Conservation (phyloP, 2,113 vertebrate species). For the Tachycineta bicolor region DNA sequence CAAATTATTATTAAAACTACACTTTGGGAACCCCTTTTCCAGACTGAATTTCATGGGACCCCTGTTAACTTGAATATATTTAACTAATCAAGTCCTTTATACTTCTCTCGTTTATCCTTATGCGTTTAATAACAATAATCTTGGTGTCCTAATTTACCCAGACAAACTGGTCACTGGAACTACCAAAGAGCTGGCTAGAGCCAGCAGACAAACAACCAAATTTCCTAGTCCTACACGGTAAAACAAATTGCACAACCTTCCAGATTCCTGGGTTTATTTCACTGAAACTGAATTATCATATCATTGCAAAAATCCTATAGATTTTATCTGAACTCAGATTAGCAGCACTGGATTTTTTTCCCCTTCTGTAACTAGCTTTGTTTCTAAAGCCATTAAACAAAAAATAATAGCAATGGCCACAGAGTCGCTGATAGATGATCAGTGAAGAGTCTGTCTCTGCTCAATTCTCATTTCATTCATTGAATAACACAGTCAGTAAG, state of each 20-base stretch:
- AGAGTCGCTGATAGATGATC: neutral
- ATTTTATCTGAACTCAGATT: neutral
- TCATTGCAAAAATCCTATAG: neutral
- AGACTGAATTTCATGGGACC: neutral
- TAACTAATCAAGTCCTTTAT: neutral
- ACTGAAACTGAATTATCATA: neutral
- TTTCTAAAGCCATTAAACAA: neutral
- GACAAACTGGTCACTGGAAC: neutral
- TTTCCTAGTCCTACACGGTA: neutral
- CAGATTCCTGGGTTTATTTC: neutral
- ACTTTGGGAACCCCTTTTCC: neutral
- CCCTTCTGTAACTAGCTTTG: neutral
- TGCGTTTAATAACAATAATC: neutral
- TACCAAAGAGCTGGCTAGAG: neutral
- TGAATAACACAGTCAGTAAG: neutral
- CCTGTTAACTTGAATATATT: neutral
- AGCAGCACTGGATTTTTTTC: neutral
- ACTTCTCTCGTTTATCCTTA: neutral
- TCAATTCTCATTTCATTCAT: neutral
- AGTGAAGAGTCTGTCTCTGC: neutral
- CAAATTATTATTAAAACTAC: neutral
- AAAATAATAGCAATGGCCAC: neutral
- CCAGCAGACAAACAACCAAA: neutral
- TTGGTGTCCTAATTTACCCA: neutral
- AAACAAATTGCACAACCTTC: neutral